Percentiles rank a stretch among this genome's conserved stretches.
These are phyloP conservation scores for Eidolon helvum DNA, from an alignment of 2,113 vertebrate species.

Conservation along the genomic window DNA sequence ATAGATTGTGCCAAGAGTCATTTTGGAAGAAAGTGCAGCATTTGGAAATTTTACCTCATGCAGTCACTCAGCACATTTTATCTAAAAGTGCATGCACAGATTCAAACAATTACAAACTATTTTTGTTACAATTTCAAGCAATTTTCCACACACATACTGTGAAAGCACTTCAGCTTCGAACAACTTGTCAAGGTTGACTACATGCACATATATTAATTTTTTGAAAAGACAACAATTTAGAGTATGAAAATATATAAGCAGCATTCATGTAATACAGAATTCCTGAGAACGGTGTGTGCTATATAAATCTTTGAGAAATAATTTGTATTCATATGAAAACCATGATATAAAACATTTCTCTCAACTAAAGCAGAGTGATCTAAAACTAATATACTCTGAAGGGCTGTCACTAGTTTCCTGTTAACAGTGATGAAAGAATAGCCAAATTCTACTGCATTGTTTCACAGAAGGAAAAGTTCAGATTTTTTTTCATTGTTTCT, in stretches of 20 bases:
- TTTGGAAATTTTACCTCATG: constrained; percentile 76
- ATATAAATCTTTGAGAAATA: constrained; percentile 77
- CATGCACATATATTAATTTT: constrained; percentile 80
- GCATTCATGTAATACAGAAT: constrained; percentile 82
- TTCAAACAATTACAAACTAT: constrained; percentile 58
- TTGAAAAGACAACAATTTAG: constrained; percentile 79
- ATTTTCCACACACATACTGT: constrained; percentile 67
- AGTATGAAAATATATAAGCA: constrained; percentile 83
- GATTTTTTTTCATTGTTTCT: not conserved
- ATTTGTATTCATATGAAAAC: constrained; percentile 78
- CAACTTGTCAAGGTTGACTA: constrained; percentile 70
- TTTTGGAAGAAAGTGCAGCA: constrained; percentile 62
- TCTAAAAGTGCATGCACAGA: constrained; percentile 73
- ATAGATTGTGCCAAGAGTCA: constrained; percentile 59
- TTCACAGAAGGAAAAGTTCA: not conserved
- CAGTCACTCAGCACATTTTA: constrained; percentile 59
- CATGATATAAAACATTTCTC: constrained; percentile 76
- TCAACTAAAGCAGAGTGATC: constrained; percentile 73
- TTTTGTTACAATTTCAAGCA: constrained; percentile 59
- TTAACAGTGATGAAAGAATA: not conserved
- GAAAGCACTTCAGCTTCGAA: constrained; percentile 58
- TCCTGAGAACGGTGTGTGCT: constrained; percentile 85
- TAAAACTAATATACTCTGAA: constrained; percentile 48
- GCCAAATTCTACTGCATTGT: not conserved
- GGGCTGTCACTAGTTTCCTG: not conserved